These are phyloP conservation scores for Agrochola litura DNA, from an alignment of 2,888 invertebrate species.

Conservation along the genomic window DNA sequence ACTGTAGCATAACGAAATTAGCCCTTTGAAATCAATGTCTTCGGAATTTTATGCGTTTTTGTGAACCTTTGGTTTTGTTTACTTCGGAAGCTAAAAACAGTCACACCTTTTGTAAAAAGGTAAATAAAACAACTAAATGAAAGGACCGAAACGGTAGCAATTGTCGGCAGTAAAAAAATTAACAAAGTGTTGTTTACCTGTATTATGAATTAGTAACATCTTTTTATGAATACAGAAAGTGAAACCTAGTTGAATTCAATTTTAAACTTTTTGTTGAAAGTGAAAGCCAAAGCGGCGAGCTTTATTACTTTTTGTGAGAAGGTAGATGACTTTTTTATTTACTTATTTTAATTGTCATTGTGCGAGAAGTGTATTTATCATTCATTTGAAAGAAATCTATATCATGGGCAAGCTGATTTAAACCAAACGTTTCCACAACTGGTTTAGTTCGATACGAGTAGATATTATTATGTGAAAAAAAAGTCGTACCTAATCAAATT, in stretches of 20 bases:
- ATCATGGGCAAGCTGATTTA: neutral
- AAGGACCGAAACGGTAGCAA: slow-evolving; percentile 69
- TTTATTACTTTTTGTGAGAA: slow-evolving; percentile 66
- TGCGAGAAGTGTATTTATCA: slow-evolving; percentile 26
- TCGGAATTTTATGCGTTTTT: slow-evolving; percentile 18
- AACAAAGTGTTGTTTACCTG: slow-evolving; percentile 75
- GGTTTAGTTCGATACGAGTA: neutral
- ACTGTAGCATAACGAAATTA: slow-evolving; percentile 3
- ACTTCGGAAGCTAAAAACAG: slow-evolving; percentile 53
- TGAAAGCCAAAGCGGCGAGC: slow-evolving; percentile 75
- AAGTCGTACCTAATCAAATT: neutral
- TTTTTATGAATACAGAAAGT: slow-evolving; percentile 80
- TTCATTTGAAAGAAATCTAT: slow-evolving; percentile 8
- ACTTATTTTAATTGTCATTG: slow-evolving; percentile 52
- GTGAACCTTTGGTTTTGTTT: slow-evolving; percentile 46
- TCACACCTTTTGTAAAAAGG: slow-evolving; percentile 46
- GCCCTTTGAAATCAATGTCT: slow-evolving; percentile 1
- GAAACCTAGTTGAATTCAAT: slow-evolving; percentile 74
- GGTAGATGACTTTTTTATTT: slow-evolving; percentile 56
- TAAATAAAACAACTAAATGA: slow-evolving; percentile 58
- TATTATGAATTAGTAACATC: slow-evolving; percentile 70
- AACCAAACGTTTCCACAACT: neutral
- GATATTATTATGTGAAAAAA: neutral
- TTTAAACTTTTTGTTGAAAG: slow-evolving; percentile 82
- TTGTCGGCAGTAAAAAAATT: slow-evolving; percentile 65